phyloP scores from a whole-genome alignment of 2,888 invertebrate species.

The Drosophila lutescens region DNA sequence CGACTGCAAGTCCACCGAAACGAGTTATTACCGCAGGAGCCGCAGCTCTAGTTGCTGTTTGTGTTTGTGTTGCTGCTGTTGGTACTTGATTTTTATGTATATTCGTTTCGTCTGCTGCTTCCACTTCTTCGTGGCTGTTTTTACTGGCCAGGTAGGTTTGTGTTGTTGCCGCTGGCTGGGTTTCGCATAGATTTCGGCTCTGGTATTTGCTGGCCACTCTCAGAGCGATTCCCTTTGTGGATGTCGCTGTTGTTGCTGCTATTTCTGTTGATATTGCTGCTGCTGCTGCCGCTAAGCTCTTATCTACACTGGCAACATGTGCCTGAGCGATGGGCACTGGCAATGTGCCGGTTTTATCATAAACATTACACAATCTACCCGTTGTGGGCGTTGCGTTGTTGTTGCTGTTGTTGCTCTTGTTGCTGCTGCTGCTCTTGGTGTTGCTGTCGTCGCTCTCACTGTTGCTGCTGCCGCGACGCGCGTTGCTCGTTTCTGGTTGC shows the following conservation, averaged over 20 bases:
- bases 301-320: constrained; percentile 45
- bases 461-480: constrained; percentile 49
- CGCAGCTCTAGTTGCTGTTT: constrained; percentile 52
- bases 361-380: constrained; percentile 71
- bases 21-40: constrained; percentile 78
- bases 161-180: constrained; percentile 58
- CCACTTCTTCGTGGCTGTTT: constrained; percentile 66
- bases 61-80: constrained; percentile 51
- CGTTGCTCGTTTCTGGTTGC: constrained; percentile 60
- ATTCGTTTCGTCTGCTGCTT: constrained; percentile 73
- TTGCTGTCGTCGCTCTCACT: constrained; percentile 42
- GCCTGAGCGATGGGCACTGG: constrained; percentile 44
- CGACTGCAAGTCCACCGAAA: constrained; percentile 63
- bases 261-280: constrained; percentile 26
- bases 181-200: constrained; percentile 77
- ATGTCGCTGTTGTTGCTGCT: constrained; percentile 34
- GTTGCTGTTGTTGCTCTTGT: constrained; percentile 47
- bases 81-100: constrained; percentile 78
- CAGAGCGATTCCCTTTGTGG: constrained; percentile 33
- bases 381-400: constrained; percentile 70
- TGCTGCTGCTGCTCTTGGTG: constrained; percentile 32
- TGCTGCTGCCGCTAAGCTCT: constrained; percentile 10
- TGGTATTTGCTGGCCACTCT: constrained; percentile 66
- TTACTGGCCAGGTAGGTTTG: constrained; percentile 78
- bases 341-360: constrained; percentile 59